phyloP scores from a whole-genome alignment of 64 coral and sea anemone genomes.

The Acropora yongei region DNA sequence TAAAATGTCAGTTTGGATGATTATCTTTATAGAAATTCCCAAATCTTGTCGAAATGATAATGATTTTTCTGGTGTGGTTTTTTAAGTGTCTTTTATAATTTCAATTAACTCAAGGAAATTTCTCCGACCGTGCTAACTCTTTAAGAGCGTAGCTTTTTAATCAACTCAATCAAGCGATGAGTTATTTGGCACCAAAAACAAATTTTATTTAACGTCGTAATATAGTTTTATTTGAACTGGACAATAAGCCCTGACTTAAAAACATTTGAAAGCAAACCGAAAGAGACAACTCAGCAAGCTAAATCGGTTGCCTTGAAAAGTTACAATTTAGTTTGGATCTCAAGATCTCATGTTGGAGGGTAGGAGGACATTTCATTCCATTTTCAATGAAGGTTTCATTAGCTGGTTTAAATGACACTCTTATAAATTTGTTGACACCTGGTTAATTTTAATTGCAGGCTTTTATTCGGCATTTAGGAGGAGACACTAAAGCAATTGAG shows the following conservation, averaged over 20 bases:
- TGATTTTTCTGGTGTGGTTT: background rate
- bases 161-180: constrained; percentile 39
- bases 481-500: constrained; percentile 25
- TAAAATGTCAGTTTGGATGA: background rate
- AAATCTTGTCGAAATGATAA: background rate
- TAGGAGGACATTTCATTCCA: constrained; percentile 52
- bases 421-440: constrained; percentile 95
- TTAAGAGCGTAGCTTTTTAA: constrained; percentile 13
- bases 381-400: constrained; percentile 77
- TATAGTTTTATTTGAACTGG: constrained; percentile 18
- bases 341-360: background rate
- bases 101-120: constrained; percentile 39
- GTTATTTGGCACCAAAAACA: constrained; percentile 21
- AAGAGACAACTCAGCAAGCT: background rate
- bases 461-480: constrained; percentile 89
- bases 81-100: constrained; percentile 17
- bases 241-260: constrained; percentile 8
- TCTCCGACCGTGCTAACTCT: constrained; percentile 21
- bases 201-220: constrained; percentile 38
- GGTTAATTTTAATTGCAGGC: constrained; percentile 81
- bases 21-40: background rate
- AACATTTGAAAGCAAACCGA: background rate
- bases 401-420: constrained; percentile 83
- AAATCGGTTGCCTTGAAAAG: background rate
- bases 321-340: background rate